Evolutionary conservation across 92 coral and sea anemone species (phyloP).

Genomic region (Siderastrea siderea): DNA sequence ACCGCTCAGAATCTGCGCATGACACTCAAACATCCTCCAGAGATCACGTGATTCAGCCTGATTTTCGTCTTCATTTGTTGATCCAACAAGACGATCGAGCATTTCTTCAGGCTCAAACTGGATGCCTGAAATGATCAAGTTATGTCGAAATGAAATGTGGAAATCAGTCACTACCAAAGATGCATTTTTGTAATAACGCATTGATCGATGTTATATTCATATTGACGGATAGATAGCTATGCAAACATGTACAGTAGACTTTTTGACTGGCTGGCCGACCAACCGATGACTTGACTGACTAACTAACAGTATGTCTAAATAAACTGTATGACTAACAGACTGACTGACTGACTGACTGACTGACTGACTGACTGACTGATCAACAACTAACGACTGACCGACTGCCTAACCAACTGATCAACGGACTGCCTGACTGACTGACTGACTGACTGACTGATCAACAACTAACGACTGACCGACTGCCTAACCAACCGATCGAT

Average conservation of each 20-base stretch:
- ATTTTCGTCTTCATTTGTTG: not conserved
- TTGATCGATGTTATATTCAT: not conserved
- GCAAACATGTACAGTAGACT: too few relatives aligned
- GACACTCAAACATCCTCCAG: conserved; percentile 9
- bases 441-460: too few relatives aligned
- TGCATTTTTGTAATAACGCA: not conserved
- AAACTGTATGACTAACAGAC: not conserved
- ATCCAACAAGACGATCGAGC: not conserved
- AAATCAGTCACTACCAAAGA: too few relatives aligned
- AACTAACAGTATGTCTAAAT: too few relatives aligned
- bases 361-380: not conserved
- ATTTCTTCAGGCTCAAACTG: not conserved
- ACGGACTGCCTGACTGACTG: not conserved
- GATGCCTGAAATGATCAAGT: not conserved
- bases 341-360: not conserved
- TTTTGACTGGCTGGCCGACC: too few relatives aligned
- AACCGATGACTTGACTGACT: too few relatives aligned
- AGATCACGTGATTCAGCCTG: conserved; percentile 9
- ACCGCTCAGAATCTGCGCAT: conserved; percentile 3
- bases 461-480: not conserved
- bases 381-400: not conserved
- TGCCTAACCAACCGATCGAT: not conserved
- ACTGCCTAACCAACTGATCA: too few relatives aligned
- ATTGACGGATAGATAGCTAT: too few relatives aligned
- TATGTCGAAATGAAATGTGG: not conserved